These are phyloP conservation scores for Paradoxurus hermaphroditus DNA, from an alignment of 2,113 vertebrate genomes.

Conservation along the genomic window DNA sequence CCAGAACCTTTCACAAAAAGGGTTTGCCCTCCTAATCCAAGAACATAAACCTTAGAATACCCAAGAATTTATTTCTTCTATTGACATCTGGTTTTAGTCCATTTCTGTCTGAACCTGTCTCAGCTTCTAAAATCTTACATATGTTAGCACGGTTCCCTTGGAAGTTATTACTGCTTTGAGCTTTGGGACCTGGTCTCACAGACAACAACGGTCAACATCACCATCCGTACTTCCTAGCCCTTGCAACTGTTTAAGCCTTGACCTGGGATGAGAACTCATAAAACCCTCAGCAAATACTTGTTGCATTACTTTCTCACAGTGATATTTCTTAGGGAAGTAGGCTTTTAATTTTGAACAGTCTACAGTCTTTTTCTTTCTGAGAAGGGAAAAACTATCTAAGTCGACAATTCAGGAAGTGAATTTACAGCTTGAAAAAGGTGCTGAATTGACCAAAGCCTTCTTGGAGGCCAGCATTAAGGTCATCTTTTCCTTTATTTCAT, in stretches of 20 bases:
- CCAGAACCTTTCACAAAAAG: conserved; percentile 25
- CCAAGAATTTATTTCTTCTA: neutral
- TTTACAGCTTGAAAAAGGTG: conserved; percentile 53
- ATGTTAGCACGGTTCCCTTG: neutral
- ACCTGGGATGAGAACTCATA: neutral
- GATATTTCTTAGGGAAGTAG: neutral
- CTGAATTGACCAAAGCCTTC: conserved; percentile 45
- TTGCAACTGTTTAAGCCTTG: neutral
- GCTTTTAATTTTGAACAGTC: conserved; percentile 44
- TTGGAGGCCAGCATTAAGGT: conserved; percentile 18
- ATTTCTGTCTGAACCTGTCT: conserved; percentile 34
- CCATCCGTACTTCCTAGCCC: neutral
- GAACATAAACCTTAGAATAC: conserved; percentile 9
- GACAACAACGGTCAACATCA: neutral
- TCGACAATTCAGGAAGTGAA: conserved; percentile 40
- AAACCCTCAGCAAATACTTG: conserved; percentile 7
- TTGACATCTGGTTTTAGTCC: conserved; percentile 25
- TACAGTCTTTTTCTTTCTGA: neutral
- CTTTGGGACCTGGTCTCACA: neutral
- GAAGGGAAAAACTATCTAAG: neutral
- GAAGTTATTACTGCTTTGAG: conserved; percentile 6
- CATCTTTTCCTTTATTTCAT: conserved; percentile 41
- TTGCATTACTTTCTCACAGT: neutral
- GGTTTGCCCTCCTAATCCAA: neutral
- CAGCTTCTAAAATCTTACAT: neutral